Conservation (phyloP, 1,140 invertebrate genomes). For the Aethina tumida region DNA sequence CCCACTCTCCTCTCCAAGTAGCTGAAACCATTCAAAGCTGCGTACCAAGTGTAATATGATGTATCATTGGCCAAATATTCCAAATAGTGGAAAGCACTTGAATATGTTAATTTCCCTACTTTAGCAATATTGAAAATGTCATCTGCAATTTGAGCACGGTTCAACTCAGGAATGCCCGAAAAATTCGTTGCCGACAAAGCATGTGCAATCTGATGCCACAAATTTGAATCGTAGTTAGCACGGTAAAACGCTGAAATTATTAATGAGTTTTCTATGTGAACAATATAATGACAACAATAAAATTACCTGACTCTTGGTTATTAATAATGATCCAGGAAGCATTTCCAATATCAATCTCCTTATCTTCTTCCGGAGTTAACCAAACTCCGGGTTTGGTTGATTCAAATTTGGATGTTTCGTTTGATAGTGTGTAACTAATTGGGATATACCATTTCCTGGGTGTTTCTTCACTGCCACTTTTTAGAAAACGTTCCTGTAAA, state of each 20-base stretch:
- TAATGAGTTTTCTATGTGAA: background rate
- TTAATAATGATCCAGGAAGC: constrained; percentile 63
- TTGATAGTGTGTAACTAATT: constrained; percentile 16
- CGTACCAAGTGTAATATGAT: constrained; percentile 54
- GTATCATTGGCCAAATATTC: constrained; percentile 50
- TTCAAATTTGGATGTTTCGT: constrained; percentile 38
- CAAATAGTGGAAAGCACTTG: constrained; percentile 44
- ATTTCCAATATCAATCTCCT: constrained; percentile 15
- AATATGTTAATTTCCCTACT: constrained; percentile 36
- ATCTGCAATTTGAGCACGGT: constrained; percentile 71
- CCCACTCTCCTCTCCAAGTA: constrained; percentile 33
- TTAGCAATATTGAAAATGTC: constrained; percentile 58
- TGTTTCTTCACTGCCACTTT: constrained; percentile 1
- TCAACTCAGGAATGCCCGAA: constrained; percentile 51
- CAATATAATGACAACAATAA: background rate
- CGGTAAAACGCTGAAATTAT: constrained; percentile 58
- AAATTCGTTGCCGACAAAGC: constrained; percentile 41
- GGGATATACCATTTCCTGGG: constrained; percentile 14
- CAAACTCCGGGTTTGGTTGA: constrained; percentile 42
- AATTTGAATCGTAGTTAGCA: constrained; percentile 62
- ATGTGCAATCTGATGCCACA: constrained; percentile 52
- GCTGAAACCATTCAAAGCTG: constrained; percentile 45
- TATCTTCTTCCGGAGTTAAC: constrained; percentile 22
- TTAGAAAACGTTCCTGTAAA: constrained; percentile 22
- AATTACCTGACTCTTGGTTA: constrained; percentile 50